phyloP scores from a whole-genome alignment of 2,797 vertebrate genomes.

The Gephyroberyx darwinii region DNA sequence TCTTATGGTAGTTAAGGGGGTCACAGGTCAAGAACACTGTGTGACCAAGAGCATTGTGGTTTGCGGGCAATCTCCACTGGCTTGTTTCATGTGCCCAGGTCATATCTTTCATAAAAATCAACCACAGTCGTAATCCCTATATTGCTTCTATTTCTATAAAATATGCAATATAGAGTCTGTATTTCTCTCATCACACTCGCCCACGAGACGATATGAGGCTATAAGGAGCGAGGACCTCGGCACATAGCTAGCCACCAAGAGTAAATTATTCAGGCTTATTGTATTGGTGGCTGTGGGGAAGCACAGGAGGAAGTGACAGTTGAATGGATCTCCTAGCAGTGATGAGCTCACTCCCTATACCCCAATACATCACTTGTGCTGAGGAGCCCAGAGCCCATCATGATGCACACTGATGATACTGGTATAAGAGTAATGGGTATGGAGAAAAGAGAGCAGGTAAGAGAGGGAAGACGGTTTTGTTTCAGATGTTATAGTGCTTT shows the following conservation, averaged over 20 bases:
- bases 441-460: constrained; percentile 13
- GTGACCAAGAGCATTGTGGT: constrained; percentile 8
- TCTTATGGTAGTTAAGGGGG: constrained; percentile 41
- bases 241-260: constrained; percentile 58
- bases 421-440: constrained; percentile 56
- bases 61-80: constrained; percentile 26
- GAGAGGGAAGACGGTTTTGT: constrained; percentile 24
- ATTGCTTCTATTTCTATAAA: constrained; percentile 27
- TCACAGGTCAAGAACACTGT: constrained; percentile 37
- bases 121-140: not conserved
- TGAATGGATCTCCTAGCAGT: constrained; percentile 71
- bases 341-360: constrained; percentile 61
- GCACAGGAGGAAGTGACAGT: constrained; percentile 72
- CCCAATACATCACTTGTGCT: constrained; percentile 63
- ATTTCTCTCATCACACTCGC: constrained; percentile 50
- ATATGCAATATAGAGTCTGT: constrained; percentile 46
- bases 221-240: constrained; percentile 62
- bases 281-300: constrained; percentile 71
- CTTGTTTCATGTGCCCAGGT: not conserved
- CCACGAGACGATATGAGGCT: constrained; percentile 44
- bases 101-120: constrained; percentile 20
- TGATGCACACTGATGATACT: constrained; percentile 52
- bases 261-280: constrained; percentile 78
- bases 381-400: constrained; percentile 61
- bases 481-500: not conserved